Evolutionary conservation across 2,888 invertebrate species (phyloP).

Genomic region (Ichneumoninae sp.): DNA sequence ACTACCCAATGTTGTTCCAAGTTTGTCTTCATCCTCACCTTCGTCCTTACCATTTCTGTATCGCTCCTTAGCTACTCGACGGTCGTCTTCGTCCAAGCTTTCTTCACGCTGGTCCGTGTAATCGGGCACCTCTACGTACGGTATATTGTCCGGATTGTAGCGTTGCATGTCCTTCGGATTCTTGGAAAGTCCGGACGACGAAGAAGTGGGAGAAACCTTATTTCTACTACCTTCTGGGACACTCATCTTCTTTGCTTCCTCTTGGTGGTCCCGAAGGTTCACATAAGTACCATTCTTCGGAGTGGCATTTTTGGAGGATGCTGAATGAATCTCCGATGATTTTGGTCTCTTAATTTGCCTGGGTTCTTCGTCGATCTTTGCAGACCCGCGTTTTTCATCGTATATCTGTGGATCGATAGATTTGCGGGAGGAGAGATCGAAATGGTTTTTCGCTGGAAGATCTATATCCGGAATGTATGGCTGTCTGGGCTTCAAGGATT

Average conservation of each 20-base stretch:
- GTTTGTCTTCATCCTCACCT: background rate
- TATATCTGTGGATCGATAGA: background rate
- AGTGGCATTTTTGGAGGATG: background rate
- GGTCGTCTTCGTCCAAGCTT: constrained; percentile 74
- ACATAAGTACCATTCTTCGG: constrained; percentile 65
- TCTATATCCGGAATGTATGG: constrained; percentile 13
- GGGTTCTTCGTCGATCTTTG: background rate
- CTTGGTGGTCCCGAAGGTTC: constrained; percentile 69
- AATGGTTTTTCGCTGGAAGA: background rate
- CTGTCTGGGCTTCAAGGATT: constrained; percentile 26
- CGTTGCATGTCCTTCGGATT: constrained; percentile 53
- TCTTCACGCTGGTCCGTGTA: constrained; percentile 76
- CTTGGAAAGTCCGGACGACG: background rate
- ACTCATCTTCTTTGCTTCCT: constrained; percentile 34
- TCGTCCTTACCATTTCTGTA: constrained; percentile 29
- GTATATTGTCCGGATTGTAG: constrained; percentile 75
- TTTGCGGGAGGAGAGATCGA: background rate
- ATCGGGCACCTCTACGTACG: constrained; percentile 78
- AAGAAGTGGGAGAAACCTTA: background rate
- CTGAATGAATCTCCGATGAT: background rate
- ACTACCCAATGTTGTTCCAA: background rate
- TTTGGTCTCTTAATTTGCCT: background rate
- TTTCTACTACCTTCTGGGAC: background rate
- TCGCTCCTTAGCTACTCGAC: constrained; percentile 54
- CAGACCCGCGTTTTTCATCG: background rate